Conservation (phyloP, 2,888 invertebrate species). For the Hemistola chrysoprasaria region DNA sequence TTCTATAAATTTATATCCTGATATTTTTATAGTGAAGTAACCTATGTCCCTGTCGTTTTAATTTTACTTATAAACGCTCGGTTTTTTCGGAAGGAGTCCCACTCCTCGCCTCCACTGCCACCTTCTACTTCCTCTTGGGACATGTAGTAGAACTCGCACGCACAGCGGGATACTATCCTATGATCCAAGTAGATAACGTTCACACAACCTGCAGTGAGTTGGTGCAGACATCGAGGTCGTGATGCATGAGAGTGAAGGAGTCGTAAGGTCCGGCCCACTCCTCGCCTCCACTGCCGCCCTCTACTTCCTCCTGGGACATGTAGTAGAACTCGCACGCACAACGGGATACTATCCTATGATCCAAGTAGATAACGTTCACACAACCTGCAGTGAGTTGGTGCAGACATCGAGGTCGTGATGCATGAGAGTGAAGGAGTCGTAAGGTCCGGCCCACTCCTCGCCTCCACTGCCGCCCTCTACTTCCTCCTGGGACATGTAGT, state of each 20-base stretch:
- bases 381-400: slow-evolving; percentile 93
- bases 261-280: slow-evolving; percentile 95
- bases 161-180: slow-evolving; percentile 97
- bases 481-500: slow-evolving; percentile 97
- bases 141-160: slow-evolving; percentile 98
- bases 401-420: slow-evolving; percentile 99
- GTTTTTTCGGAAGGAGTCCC: too few relatives aligned
- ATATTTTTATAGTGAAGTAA: too few relatives aligned
- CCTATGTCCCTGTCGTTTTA: too few relatives aligned
- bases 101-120: slow-evolving; percentile 68
- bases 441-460: slow-evolving; percentile 90
- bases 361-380: neutral
- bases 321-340: slow-evolving; percentile 99
- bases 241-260: slow-evolving; percentile 98
- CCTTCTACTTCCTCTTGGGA: slow-evolving; percentile 93
- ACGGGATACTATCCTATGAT: slow-evolving; percentile 98
- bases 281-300: slow-evolving; percentile 65
- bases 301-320: slow-evolving; percentile 94
- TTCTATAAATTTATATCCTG: too few relatives aligned
- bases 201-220: slow-evolving; percentile 95
- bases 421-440: slow-evolving; percentile 98
- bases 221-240: slow-evolving; percentile 98
- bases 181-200: too few relatives aligned
- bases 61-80: too few relatives aligned
- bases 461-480: slow-evolving; percentile 79